phyloP scores from a whole-genome alignment of 2,888 invertebrate species.

The Morpho achilles region DNA sequence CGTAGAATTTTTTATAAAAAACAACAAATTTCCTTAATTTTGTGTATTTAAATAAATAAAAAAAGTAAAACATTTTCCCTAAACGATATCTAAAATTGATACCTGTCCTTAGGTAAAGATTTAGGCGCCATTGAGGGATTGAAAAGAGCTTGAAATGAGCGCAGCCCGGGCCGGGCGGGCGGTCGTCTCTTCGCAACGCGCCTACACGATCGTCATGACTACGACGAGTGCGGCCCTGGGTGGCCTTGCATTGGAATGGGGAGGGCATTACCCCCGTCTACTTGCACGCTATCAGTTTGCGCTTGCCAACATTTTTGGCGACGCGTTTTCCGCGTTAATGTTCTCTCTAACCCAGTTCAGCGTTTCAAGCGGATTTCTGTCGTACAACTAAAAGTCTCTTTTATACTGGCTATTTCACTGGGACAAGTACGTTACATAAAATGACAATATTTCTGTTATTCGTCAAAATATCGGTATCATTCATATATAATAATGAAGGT shows the following conservation, averaged over 20 bases:
- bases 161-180: constrained; percentile 35
- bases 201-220: constrained; percentile 66
- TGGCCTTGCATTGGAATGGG: constrained; percentile 79
- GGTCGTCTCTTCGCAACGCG: constrained; percentile 67
- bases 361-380: constrained; percentile 23
- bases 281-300: constrained; percentile 65
- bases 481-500: too few species aligned
- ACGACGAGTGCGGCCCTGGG: constrained; percentile 77
- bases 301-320: constrained; percentile 61
- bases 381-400: constrained; percentile 15
- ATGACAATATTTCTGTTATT: neutral
- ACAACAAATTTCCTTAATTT: too few species aligned
- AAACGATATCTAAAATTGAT: constrained; percentile 25
- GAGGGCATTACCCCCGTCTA: constrained; percentile 78
- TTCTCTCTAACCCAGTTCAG: constrained; percentile 31
- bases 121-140: constrained; percentile 68
- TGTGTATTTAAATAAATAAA: too few species aligned
- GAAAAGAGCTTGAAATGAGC: constrained; percentile 68
- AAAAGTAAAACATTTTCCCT: neutral
- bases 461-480: neutral
- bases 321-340: constrained; percentile 54
- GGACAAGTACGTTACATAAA: constrained; percentile 2
- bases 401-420: constrained; percentile 14
- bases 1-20: too few species aligned
- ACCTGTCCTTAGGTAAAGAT: constrained; percentile 66